Percentiles rank a stretch among this genome's conserved stretches.
These are phyloP conservation scores for Colistium nudipinnis DNA, from an alignment of 2,113 vertebrate genomes.

Conservation along the genomic window DNA sequence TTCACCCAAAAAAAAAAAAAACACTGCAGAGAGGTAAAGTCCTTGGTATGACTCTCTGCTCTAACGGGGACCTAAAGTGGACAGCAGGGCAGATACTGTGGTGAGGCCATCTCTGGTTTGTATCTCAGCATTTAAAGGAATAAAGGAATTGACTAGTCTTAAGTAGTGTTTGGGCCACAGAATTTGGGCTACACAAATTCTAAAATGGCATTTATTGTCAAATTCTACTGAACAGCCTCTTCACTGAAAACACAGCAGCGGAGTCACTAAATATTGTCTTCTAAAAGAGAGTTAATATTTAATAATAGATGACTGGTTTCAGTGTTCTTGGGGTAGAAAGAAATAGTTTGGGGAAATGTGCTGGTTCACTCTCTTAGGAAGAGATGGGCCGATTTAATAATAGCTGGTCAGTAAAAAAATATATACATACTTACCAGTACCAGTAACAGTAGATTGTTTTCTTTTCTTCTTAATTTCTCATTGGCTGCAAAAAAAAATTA, in stretches of 20 bases:
- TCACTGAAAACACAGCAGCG: not conserved
- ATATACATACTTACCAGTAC: too few species aligned
- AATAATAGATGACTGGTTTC: too few species aligned
- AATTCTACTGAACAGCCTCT: not conserved
- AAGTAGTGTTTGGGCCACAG: not conserved
- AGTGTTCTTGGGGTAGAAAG: too few species aligned
- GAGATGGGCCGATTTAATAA: too few species aligned
- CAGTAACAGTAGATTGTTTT: too few species aligned
- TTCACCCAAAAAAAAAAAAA: conserved; percentile 57
- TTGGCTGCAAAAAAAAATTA: too few species aligned
- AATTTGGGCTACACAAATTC: not conserved
- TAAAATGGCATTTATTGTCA: not conserved
- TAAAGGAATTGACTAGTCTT: conserved; percentile 1
- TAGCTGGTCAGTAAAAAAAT: too few species aligned
- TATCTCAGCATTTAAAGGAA: conserved; percentile 1
- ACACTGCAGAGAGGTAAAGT: conserved; percentile 44
- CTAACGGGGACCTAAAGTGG: conserved; percentile 28
- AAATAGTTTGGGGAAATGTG: too few species aligned
- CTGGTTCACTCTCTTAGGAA: too few species aligned
- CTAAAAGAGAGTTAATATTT: too few species aligned
- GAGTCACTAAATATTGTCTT: not conserved
- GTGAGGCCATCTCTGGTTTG: conserved; percentile 5
- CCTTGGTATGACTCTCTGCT: conserved; percentile 49
- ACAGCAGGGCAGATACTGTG: conserved; percentile 28
- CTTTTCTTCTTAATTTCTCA: too few species aligned